Conservation (phyloP, 2,888 invertebrate species). For the Cryptocephalus moraei region DNA sequence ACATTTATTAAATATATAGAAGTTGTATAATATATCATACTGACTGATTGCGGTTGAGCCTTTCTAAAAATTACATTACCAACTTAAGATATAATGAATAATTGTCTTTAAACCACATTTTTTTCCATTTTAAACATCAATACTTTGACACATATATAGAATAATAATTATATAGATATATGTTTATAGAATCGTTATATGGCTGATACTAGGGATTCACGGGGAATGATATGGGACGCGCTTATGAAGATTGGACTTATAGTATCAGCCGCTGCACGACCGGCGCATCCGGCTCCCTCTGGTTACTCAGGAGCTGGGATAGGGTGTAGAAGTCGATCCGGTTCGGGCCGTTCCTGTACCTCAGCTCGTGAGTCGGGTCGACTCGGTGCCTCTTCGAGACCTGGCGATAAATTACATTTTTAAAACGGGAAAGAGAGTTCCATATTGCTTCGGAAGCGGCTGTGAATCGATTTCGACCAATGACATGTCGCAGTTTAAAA, state of each 20-base stretch:
- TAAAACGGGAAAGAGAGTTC: no score
- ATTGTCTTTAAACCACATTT: no score
- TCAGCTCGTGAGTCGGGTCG: constrained; percentile 35
- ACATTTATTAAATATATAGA: constrained; percentile 20
- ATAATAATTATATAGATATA: no score
- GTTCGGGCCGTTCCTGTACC: constrained; percentile 34
- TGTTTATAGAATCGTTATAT: no score
- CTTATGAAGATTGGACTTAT: constrained; percentile 30
- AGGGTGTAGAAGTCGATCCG: constrained; percentile 51
- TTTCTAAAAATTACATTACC: constrained; percentile 19
- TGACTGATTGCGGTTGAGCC: constrained; percentile 27
- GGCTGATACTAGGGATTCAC: constrained; percentile 4
- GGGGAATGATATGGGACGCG: constrained; percentile 10
- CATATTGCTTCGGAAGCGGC: no score
- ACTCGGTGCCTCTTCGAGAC: constrained; percentile 45
- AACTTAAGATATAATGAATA: no score
- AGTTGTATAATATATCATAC: constrained; percentile 27
- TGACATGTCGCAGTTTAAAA: no score
- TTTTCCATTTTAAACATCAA: constrained; percentile 3
- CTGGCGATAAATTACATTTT: no score
- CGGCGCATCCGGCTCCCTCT: constrained; percentile 46
- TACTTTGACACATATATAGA: constrained; percentile 1
- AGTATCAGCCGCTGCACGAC: constrained; percentile 52
- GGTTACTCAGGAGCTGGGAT: constrained; percentile 45
- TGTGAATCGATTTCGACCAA: no score